Conservation (phyloP, 2,888 invertebrate genomes). For the Mythimna impura region DNA sequence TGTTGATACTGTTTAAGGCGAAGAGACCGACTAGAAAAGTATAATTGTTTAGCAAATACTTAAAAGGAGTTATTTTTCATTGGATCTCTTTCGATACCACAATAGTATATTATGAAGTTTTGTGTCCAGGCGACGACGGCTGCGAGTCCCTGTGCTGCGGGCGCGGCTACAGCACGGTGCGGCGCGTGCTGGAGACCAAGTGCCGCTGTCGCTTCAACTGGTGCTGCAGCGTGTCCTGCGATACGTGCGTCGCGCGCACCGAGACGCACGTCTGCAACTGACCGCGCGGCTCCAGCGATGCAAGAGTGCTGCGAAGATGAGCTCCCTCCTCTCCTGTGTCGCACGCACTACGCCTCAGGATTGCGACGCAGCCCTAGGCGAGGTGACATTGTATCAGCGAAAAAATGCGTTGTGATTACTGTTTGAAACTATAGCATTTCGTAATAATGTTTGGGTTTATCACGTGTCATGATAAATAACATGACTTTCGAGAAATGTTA, state of each 20-base stretch:
- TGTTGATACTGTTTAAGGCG: too few relatives aligned
- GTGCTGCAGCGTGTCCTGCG: slow-evolving; percentile 98
- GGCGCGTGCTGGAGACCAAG: slow-evolving; percentile 93
- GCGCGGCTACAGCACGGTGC: slow-evolving; percentile 97
- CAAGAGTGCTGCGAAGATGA: too few relatives aligned
- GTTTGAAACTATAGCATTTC: not conserved
- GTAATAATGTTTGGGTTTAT: too few relatives aligned
- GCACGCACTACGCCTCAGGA: too few relatives aligned
- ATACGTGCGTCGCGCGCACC: slow-evolving; percentile 94
- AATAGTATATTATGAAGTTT: not conserved
- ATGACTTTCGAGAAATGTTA: not conserved
- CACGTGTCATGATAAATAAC: not conserved
- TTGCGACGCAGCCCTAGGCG: not conserved
- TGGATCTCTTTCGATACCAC: too few relatives aligned
- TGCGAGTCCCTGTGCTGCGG: slow-evolving; percentile 98
- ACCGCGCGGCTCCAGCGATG: slow-evolving; percentile 2
- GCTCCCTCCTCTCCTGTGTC: too few relatives aligned
- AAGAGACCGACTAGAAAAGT: too few relatives aligned
- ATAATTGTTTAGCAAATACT: too few relatives aligned
- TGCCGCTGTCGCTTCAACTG: slow-evolving; percentile 99
- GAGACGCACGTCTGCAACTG: slow-evolving; percentile 92
- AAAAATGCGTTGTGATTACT: not conserved
- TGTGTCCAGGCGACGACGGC: slow-evolving; percentile 92
- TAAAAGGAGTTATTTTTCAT: too few relatives aligned
- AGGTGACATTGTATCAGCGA: not conserved